Percentiles rank a stretch among this genome's conserved stretches.
Evolutionary conservation across 2,797 vertebrate species (phyloP).

Genomic region (Gephyroberyx darwinii): DNA sequence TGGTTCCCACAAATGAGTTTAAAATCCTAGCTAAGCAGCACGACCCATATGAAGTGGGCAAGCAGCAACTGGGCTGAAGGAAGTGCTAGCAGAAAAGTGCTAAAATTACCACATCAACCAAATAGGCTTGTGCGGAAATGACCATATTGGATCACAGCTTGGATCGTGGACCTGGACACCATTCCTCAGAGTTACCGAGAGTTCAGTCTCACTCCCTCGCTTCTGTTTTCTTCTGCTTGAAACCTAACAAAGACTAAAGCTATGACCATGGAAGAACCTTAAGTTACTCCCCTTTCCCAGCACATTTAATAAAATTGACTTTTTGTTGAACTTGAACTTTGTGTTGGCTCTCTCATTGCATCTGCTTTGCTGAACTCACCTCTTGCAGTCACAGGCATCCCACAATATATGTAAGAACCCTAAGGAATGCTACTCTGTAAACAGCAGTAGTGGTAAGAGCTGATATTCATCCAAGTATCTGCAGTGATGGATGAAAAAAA

Average conservation of each 20-base stretch:
- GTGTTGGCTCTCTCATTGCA: background rate
- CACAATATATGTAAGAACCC: slow-evolving; percentile 1
- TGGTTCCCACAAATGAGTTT: background rate
- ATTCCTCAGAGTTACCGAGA: background rate
- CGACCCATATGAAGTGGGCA: background rate
- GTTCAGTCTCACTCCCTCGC: slow-evolving; percentile 15
- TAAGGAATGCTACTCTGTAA: slow-evolving; percentile 5
- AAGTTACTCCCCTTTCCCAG: background rate
- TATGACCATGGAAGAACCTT: background rate
- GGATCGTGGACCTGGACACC: too few relatives aligned
- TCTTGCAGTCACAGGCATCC: slow-evolving; percentile 3
- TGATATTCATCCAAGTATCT: slow-evolving; percentile 8
- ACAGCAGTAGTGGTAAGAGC: slow-evolving; percentile 5
- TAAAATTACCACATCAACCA: too few relatives aligned
- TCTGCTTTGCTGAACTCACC: background rate
- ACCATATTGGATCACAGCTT: too few relatives aligned
- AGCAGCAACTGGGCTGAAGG: too few relatives aligned
- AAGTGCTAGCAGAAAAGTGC: too few relatives aligned
- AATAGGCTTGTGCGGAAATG: too few relatives aligned
- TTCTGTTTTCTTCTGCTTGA: slow-evolving; percentile 6
- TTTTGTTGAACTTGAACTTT: background rate
- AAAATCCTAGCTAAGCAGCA: background rate
- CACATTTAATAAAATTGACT: background rate
- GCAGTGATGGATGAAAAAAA: background rate
- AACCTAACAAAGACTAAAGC: slow-evolving; percentile 2